Base-by-base conservation (phyloP, 2,888 invertebrate species). In the Sisyra nigra region DNA sequence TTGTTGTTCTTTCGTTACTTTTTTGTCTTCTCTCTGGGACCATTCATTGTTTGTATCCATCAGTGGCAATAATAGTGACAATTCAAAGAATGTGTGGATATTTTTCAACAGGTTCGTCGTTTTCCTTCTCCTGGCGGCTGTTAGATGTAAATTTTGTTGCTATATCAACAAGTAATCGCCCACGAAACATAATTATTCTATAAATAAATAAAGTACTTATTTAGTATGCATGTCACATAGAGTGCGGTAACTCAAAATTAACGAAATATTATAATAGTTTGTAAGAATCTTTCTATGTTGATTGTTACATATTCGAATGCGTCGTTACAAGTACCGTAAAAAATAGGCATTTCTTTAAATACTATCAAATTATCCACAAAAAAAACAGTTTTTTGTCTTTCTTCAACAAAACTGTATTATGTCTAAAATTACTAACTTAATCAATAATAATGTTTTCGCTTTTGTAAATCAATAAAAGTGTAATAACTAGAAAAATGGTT, bases 161-260 rank as follows among this genome's bases (percentile, higher is more conserved):
- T 44, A 45, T 45, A 45, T 40, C 45, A 30, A 45, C 45, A 9
- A 45, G 40, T 15, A 34, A n/a, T 11, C 45, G 40, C 35, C 45
- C 45, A 45, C 41, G 45, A 19, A 44, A 14, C 45, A 45, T 45
- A 35, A 34, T 45, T 24, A 18, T 44, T 35, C 34, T 45, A 45
- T 40, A 45, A 19, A 45, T 44, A 38, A 40, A 38, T 3, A 40
- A 40, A 29, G 32, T 45, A 45, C 40, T 34, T 45, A 45, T 36
- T 30, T 10, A 18, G 38, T 19, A 30, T 30, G 31, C 31, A 30
- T 30, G 31, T 30, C 31, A 30, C 31, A 30, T 30, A 19, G 29
- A 40, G 43, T 30, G 31, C 10, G 10, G 31, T 30, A 30, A 30
- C 31, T 30, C 10, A 8, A 30, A 30, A 30, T 30, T 30, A 8